Percentiles rank a stretch among this genome's conserved stretches.
phyloP scores from a whole-genome alignment of 2,888 invertebrate genomes.

The Alsophila aescularia region DNA sequence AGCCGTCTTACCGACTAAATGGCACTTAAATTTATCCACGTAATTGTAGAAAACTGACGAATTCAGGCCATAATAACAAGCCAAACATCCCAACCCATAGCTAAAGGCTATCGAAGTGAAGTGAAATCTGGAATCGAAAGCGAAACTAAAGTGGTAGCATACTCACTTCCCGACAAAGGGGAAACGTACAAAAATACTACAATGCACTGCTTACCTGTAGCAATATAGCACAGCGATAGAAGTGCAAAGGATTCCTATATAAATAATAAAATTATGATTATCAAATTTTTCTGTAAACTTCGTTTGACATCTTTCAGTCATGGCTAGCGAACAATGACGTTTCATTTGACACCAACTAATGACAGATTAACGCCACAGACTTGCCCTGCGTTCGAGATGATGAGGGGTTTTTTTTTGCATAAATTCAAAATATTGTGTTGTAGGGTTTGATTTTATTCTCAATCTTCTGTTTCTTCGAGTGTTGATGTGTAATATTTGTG shows the following conservation, averaged over 20 bases:
- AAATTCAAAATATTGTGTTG: no score
- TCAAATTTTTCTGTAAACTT: constrained; percentile 75
- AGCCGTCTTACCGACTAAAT: constrained; percentile 57
- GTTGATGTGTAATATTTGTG: no score
- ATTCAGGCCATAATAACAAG: constrained; percentile 75
- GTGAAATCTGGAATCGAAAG: constrained; percentile 74
- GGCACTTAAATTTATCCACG: constrained; percentile 69
- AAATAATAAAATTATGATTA: constrained; percentile 80
- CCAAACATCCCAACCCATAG: constrained; percentile 81
- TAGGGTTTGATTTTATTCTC: no score
- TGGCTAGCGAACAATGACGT: constrained; percentile 73
- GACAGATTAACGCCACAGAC: constrained; percentile 17
- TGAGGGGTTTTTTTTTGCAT: no score
- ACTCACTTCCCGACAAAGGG: constrained; percentile 32
- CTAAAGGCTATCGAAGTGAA: constrained; percentile 70
- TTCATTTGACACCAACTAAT: constrained; percentile 46
- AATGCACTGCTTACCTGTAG: constrained; percentile 62
- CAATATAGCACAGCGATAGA: constrained; percentile 71
- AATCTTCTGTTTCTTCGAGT: no score
- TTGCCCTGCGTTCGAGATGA: no score
- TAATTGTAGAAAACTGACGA: constrained; percentile 65
- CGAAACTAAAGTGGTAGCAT: constrained; percentile 48
- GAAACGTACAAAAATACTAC: constrained; percentile 30
- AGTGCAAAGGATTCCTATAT: constrained; percentile 65
- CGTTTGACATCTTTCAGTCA: constrained; percentile 83